A percentile compares a stretch with the other conserved stretches of the same genome.
Conservation (phyloP, 1,140 invertebrate genomes). For the Kradibia gibbosae region DNA sequence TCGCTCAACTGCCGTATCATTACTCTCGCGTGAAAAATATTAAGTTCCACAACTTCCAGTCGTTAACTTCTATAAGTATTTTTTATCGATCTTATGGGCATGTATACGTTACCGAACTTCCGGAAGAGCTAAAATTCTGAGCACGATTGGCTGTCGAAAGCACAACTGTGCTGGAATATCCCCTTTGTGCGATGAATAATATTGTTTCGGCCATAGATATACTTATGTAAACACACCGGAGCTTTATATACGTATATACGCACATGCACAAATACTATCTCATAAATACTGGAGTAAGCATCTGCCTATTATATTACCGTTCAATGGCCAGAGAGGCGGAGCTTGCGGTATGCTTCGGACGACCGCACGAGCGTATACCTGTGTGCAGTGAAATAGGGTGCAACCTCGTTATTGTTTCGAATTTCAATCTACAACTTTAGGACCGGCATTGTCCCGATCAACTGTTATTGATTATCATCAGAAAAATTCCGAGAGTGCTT, state of each 20-base stretch:
- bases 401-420: constrained; percentile 8
- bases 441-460: neutral
- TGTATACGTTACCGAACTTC: neutral
- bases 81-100: neutral
- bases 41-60: no score
- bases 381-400: neutral
- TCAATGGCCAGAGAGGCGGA: constrained; percentile 8
- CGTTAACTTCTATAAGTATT: no score
- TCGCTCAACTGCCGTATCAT: no score
- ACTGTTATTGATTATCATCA: neutral
- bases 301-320: constrained; percentile 19
- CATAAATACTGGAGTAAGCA: constrained; percentile 24
- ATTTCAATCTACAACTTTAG: constrained; percentile 14
- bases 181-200: constrained; percentile 20
- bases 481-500: neutral
- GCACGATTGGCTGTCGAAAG: constrained; percentile 8
- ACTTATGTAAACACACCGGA: neutral
- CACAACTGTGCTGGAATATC: constrained; percentile 7
- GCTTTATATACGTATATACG: neutral
- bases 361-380: constrained; percentile 1
- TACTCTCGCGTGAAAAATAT: no score
- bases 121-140: constrained; percentile 4
- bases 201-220: constrained; percentile 8
- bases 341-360: neutral
- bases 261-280: neutral